Evolutionary conservation across 2,113 vertebrate genomes (phyloP).

Genomic region (Lophura nycthemera): DNA sequence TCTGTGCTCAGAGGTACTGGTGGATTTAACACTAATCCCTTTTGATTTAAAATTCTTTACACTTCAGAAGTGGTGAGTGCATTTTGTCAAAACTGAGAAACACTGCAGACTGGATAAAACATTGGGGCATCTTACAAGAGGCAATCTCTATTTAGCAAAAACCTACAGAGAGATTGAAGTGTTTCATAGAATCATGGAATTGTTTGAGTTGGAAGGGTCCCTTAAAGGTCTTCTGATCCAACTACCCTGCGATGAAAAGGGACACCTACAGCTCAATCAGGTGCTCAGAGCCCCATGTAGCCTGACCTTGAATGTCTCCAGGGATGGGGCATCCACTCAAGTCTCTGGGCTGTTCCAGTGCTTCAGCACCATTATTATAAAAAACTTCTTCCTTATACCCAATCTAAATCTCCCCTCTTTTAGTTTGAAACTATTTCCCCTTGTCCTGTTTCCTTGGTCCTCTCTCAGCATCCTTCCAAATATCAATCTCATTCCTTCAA

Average conservation of each 20-base stretch:
- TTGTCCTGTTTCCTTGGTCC: not conserved
- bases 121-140: not conserved
- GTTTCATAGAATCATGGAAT: not conserved
- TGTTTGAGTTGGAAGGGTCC: too few species aligned
- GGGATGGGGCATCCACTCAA: too few species aligned
- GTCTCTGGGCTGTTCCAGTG: too few species aligned
- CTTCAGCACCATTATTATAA: too few species aligned
- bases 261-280: too few species aligned
- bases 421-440: too few species aligned
- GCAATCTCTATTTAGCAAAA: slow-evolving; percentile 8
- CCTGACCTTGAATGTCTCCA: too few species aligned
- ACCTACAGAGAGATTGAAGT: not conserved
- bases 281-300: too few species aligned
- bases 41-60: slow-evolving; percentile 37
- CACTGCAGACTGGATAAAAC: not conserved
- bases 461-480: not conserved
- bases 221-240: too few species aligned
- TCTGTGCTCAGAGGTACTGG: not conserved
- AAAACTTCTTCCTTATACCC: too few species aligned
- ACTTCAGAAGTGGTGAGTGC: not conserved
- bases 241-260: too few species aligned
- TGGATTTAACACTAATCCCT: slow-evolving; percentile 6
- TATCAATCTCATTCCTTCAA: not conserved
- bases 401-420: too few species aligned
- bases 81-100: slow-evolving; percentile 36